These are phyloP conservation scores for Tipula unca DNA, from an alignment of 2,888 invertebrate genomes.

Conservation along the genomic window DNA sequence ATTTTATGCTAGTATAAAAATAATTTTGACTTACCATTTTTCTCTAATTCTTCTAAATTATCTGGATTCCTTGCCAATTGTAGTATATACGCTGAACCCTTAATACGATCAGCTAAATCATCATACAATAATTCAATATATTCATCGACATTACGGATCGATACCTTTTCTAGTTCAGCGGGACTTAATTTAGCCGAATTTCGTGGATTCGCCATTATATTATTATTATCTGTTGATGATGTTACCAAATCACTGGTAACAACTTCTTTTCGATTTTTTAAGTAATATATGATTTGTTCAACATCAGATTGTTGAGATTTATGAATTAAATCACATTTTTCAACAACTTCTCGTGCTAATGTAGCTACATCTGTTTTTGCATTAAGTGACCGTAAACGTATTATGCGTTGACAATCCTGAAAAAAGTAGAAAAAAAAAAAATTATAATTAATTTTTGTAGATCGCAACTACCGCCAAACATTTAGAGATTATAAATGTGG, in stretches of 20 bases:
- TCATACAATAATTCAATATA: constrained; percentile 96
- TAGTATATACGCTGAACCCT: constrained; percentile 83
- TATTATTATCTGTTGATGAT: constrained; percentile 10
- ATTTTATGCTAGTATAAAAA: too few species aligned
- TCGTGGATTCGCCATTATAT: constrained; percentile 22
- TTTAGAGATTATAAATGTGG: too few species aligned
- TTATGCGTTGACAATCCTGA: constrained; percentile 71
- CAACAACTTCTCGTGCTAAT: constrained; percentile 74
- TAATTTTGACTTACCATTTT: constrained; percentile 62
- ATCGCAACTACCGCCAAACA: too few species aligned
- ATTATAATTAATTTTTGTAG: too few species aligned
- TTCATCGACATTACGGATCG: constrained; percentile 79
- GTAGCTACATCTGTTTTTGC: constrained; percentile 68
- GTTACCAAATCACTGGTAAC: constrained; percentile 32
- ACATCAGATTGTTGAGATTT: constrained; percentile 73
- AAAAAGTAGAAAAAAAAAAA: constrained; percentile 22
- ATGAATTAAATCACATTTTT: constrained; percentile 78
- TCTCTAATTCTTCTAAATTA: constrained; percentile 85
- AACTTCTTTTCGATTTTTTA: constrained; percentile 65
- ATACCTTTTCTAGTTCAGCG: constrained; percentile 53
- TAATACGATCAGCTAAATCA: constrained; percentile 84
- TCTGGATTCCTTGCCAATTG: constrained; percentile 89
- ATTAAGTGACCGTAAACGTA: constrained; percentile 71
- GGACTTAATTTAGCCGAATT: constrained; percentile 40
- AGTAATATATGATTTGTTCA: constrained; percentile 77